These are phyloP conservation scores for Phataginus tricuspis DNA, from an alignment of 2,797 vertebrate genomes.

Conservation along the genomic window DNA sequence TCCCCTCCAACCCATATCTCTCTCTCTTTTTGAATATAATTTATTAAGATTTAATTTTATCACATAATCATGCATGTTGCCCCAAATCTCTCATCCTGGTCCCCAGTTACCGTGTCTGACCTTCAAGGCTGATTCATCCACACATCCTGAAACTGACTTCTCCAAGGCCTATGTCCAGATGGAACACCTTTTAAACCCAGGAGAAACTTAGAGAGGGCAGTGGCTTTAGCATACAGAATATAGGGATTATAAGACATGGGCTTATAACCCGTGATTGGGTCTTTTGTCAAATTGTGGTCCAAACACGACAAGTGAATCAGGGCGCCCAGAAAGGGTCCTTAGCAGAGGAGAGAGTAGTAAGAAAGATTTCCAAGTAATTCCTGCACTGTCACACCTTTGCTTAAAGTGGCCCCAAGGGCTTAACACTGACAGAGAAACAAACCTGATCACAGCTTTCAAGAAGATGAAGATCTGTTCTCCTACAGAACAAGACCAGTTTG, in stretches of 20 bases:
- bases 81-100: background rate
- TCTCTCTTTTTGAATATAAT: background rate
- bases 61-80: background rate
- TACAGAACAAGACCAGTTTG: background rate
- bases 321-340: background rate
- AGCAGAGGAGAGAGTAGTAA: background rate
- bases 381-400: background rate
- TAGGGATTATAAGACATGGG: background rate
- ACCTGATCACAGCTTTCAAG: background rate
- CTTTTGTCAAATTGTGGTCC: background rate
- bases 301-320: background rate
- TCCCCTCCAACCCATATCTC: background rate
- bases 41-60: background rate
- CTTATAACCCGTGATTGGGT: background rate
- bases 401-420: background rate
- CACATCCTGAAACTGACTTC: background rate
- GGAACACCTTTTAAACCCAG: background rate
- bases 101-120: background rate
- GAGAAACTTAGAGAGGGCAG: background rate
- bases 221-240: background rate
- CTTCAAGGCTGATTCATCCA: background rate
- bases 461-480: background rate
- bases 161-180: background rate
- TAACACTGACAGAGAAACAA: background rate
- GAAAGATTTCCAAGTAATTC: background rate